Evolutionary conservation across 2,113 vertebrate species (phyloP), one percentile per base, ranked within the genome.

Genomic region (Halcyon malimbica): DNA sequence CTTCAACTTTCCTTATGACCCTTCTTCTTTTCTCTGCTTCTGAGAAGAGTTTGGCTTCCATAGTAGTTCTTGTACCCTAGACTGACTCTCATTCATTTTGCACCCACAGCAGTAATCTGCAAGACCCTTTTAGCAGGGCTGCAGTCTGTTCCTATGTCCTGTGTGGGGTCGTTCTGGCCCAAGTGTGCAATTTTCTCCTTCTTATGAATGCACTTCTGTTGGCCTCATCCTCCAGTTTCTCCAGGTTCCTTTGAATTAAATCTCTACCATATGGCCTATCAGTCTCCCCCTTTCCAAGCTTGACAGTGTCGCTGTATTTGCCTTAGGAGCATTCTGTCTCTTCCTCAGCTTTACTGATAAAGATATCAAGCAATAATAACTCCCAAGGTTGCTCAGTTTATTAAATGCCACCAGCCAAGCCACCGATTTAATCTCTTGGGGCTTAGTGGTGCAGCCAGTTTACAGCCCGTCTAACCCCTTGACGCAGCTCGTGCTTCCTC

Each of bases 201-300:
- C 14, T 62, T 41, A 14, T 3, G 39, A 69, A 4, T 59, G 5
- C 56, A 13, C 5, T 51, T 68, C 18, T 71, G 9, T 69, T 88
- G 83, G 19, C 28, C 10, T 7, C 42, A 29, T 24, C 42, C 14
- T 16, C 14, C 5, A 3, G 3, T 75, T 90, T 60, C 13, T 51
- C 20, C 20, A 9, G 20, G 39, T 60, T 70, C 16, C 60, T 78
- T 63, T n/a, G 39, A 29, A 44, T 6, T 60, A 44, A 44, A 54
- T n/a, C 24, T 60, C n/a, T 48, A 0, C 16, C 2, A 6, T 37
- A 1, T 8, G 6, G 24, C 10, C 1, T 39, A 17, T 60, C 33
- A 29, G 5, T 71, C 39, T 63, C 39, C 10, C 5, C 18, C 39
- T 86, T 80, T 44, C 23, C 35, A 42, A 33, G 15, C 35, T 50